Evolutionary conservation across 2,797 vertebrate species (phyloP), one percentile per base, ranked within the genome.

Genomic region (Acanthiza pusilla): DNA sequence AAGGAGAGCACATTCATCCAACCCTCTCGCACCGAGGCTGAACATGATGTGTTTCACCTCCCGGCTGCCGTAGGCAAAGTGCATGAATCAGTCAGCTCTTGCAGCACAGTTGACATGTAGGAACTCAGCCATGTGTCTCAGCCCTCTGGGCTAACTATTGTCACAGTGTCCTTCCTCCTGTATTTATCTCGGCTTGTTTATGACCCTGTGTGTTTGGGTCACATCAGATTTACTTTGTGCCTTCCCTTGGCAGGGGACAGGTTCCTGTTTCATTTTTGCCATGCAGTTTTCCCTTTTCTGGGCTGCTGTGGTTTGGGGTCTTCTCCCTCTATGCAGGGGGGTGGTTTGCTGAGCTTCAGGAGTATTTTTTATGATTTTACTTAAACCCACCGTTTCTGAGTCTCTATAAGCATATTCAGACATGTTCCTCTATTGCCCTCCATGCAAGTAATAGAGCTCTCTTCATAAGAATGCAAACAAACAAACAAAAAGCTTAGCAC

Each of bases 31-130:
- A 94, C 54, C 9, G 58, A 68, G 66, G 73, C 76, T 96, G 34
- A 73, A 60, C 66, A 45, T 27, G 90, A 86, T 26, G 67, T 75
- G 80, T 72, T 94, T 78, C 66, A 94, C 80, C 91, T 93, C 83
- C n/a, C 1, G 3, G 88, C 94, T 88, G 93, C 93, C 3, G 1
- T 15, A 66, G 95, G 95, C 74, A 0, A 73, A 79, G 79, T 12
- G 63, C 27, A 18, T 91, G 96, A 95, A 86, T 94, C 95, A 95
- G 96, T 32, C 70, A 81, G 93, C 63, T 84, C 55, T 73, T 95
- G 88, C 94, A 86, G 93, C 63, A 61, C 70, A 88, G 88, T 58
- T 91, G 94, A 85, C 91, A 73, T 76, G 95, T 43, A 85, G 83
- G 85, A 86, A 82, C 93, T 82, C 93, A 90, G 74, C 90, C 91